These are phyloP conservation scores for Equus quagga DNA, from an alignment of 2,113 vertebrate species.

Conservation along the genomic window DNA sequence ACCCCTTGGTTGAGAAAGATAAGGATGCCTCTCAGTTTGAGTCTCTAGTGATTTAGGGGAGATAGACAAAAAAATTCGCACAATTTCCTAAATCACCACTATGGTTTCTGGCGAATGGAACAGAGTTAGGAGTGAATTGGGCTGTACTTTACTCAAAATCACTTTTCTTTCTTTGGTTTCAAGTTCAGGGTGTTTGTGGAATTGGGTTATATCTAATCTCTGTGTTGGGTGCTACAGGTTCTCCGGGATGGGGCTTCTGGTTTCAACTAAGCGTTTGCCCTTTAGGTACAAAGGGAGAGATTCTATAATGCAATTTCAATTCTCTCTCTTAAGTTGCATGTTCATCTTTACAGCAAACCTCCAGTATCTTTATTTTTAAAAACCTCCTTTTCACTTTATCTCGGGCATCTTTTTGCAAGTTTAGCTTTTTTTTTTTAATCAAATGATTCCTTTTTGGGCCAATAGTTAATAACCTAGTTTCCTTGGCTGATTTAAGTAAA, in stretches of 20 bases:
- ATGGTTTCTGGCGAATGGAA: background rate
- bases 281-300: background rate
- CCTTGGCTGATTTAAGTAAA: background rate
- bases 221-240: background rate
- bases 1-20: fast-evolving
- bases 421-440: background rate
- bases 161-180: background rate
- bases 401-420: background rate
- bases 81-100: background rate
- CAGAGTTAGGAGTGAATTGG: background rate
- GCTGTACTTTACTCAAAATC: background rate
- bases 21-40: background rate
- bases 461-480: background rate
- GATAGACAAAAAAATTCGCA: background rate
- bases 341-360: background rate
- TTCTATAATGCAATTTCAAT: background rate
- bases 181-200: background rate
- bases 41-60: background rate
- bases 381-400: background rate
- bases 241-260: background rate
- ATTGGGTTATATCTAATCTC: background rate
- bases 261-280: background rate
- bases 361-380: background rate
- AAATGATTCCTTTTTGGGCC: background rate
- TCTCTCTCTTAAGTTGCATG: background rate